Conservation (phyloP, 1,140 invertebrate genomes). For the Plodia interpunctella region DNA sequence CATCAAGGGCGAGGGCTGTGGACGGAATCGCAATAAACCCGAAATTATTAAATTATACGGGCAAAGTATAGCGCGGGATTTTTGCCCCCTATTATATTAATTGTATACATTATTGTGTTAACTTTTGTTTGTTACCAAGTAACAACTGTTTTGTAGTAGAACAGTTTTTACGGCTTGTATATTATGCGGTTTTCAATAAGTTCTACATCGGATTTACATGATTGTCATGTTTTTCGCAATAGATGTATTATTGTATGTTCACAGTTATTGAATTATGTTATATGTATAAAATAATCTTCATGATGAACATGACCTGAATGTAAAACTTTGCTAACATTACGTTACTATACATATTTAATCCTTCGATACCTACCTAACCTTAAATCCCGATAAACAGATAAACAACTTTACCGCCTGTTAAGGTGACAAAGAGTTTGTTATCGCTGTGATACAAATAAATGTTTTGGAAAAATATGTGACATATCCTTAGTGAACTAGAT, state of each 20-base stretch:
- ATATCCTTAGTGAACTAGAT: neutral
- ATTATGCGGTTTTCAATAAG: neutral
- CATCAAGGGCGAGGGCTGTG: constrained; percentile 39
- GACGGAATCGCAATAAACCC: constrained; percentile 56
- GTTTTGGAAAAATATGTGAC: neutral
- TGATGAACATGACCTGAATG: no score
- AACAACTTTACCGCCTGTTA: neutral
- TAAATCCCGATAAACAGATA: neutral
- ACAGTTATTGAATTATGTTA: no score
- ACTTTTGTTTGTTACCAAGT: constrained; percentile 1
- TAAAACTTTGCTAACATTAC: neutral
- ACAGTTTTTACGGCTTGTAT: neutral
- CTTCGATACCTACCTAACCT: neutral
- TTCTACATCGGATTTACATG: neutral
- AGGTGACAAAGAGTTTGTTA: neutral
- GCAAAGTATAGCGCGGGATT: constrained; percentile 10
- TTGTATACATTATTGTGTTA: constrained; percentile 6
- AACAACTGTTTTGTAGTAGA: neutral
- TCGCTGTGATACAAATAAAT: neutral
- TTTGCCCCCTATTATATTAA: constrained; percentile 8
- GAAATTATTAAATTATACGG: constrained; percentile 68
- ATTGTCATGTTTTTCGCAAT: no score
- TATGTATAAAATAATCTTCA: no score
- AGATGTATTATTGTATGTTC: no score
- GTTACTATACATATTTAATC: neutral